These are phyloP conservation scores for Thripadectes ignobilis DNA, from an alignment of 2,797 vertebrate genomes.

Conservation along the genomic window DNA sequence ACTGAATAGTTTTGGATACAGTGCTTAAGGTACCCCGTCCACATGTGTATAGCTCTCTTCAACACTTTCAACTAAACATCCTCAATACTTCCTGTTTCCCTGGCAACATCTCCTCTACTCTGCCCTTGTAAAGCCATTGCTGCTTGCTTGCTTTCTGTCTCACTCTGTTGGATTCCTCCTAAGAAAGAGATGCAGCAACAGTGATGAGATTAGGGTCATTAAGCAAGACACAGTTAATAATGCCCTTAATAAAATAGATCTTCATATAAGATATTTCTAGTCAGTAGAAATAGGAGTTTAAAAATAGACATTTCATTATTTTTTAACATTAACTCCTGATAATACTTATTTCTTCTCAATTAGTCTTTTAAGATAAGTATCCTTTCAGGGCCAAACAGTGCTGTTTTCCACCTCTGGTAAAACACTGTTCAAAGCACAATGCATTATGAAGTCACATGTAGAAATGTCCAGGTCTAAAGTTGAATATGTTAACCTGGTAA, in stretches of 20 bases:
- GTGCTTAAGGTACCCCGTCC: fast-evolving
- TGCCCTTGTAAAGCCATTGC: not conserved
- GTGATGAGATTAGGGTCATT: not conserved
- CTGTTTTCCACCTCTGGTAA: not conserved
- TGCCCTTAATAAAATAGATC: not conserved
- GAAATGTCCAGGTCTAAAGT: not conserved
- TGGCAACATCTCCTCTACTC: not conserved
- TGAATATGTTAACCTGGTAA: not conserved
- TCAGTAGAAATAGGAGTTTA: not conserved
- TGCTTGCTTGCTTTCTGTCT: not conserved
- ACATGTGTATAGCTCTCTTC: not conserved
- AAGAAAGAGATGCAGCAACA: not conserved
- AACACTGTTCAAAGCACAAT: not conserved
- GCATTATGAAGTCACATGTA: not conserved
- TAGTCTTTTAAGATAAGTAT: not conserved
- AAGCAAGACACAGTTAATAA: not conserved
- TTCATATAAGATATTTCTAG: not conserved
- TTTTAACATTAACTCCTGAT: not conserved
- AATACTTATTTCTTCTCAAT: not conserved
- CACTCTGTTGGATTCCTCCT: not conserved
- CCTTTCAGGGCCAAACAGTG: not conserved
- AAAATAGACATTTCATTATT: not conserved
- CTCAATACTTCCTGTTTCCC: not conserved
- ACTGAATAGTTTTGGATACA: not conserved
- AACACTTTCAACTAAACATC: not conserved